Percentiles rank a stretch among this genome's conserved stretches.
These are phyloP conservation scores for Helogale parvula DNA, from an alignment of 2,113 vertebrate species.

Conservation along the genomic window DNA sequence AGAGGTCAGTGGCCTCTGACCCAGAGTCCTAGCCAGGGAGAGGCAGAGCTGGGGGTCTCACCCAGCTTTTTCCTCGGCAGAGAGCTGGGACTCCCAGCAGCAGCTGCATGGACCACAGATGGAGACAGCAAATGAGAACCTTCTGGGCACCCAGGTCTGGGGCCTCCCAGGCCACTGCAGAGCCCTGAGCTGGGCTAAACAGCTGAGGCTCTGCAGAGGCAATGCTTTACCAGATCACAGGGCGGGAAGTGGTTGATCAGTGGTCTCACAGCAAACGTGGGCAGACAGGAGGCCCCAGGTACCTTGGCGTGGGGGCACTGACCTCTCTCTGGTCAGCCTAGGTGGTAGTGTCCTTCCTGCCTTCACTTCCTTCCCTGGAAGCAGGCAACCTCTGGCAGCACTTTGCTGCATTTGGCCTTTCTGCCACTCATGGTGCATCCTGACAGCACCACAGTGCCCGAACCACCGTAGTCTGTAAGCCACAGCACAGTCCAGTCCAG, in stretches of 20 bases:
- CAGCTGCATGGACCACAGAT: neutral
- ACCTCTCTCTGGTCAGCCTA: neutral
- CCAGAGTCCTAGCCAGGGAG: neutral
- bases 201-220: neutral
- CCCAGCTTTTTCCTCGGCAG: neutral
- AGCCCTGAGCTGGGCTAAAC: neutral
- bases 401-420: neutral
- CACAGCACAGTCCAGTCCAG: neutral
- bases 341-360: neutral
- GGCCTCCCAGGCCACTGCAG: neutral
- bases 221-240: neutral
- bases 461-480: neutral
- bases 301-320: neutral
- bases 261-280: neutral
- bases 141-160: neutral
- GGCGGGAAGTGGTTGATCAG: neutral
- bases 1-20: neutral
- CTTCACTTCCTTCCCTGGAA: neutral
- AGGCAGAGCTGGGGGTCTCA: neutral
- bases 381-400: neutral
- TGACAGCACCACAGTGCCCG: neutral
- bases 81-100: neutral
- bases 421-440: neutral
- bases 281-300: fast-evolving
- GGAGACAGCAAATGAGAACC: neutral